Percentiles rank a stretch among this genome's conserved stretches.
phyloP scores from a whole-genome alignment of 2,888 invertebrate species.

The Scaptodrosophila latifasciaeformis region DNA sequence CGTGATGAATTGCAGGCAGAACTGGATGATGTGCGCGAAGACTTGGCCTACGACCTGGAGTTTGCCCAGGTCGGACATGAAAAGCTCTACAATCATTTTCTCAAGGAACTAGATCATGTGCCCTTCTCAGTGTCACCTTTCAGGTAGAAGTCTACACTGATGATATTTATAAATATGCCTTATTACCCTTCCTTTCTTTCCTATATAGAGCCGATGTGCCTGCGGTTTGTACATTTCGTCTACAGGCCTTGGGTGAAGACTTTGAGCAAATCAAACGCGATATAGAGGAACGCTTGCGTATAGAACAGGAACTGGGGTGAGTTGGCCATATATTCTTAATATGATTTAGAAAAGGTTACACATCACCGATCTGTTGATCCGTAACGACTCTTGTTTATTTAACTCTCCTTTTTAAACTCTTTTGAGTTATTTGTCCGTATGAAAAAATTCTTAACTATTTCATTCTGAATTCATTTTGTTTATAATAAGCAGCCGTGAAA shows the following conservation, averaged over 20 bases:
- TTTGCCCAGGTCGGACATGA: constrained; percentile 80
- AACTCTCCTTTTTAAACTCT: too few species aligned
- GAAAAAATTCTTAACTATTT: not conserved
- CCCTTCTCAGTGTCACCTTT: constrained; percentile 80
- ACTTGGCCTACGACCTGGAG: constrained; percentile 82
- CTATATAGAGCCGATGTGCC: constrained; percentile 36
- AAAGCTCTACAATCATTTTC: constrained; percentile 81
- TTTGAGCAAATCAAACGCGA: constrained; percentile 78
- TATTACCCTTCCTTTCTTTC: too few species aligned
- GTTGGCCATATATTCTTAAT: constrained; percentile 17
- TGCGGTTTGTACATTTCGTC: constrained; percentile 79
- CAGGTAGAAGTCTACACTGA: constrained; percentile 72
- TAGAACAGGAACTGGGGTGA: constrained; percentile 75
- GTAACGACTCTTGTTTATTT: too few species aligned
- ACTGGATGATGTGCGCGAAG: constrained; percentile 79
- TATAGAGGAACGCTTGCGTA: constrained; percentile 79
- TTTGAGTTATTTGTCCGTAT: too few species aligned
- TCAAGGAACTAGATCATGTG: constrained; percentile 80
- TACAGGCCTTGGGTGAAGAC: constrained; percentile 78
- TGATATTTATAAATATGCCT: too few species aligned
- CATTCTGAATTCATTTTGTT: not conserved
- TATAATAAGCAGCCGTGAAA: constrained; percentile 39
- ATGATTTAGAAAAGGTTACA: not conserved
- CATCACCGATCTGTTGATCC: too few species aligned
- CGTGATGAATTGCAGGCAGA: constrained; percentile 79